These are phyloP conservation scores for Pagrus major DNA, from an alignment of 2,113 vertebrate genomes.

Conservation along the genomic window DNA sequence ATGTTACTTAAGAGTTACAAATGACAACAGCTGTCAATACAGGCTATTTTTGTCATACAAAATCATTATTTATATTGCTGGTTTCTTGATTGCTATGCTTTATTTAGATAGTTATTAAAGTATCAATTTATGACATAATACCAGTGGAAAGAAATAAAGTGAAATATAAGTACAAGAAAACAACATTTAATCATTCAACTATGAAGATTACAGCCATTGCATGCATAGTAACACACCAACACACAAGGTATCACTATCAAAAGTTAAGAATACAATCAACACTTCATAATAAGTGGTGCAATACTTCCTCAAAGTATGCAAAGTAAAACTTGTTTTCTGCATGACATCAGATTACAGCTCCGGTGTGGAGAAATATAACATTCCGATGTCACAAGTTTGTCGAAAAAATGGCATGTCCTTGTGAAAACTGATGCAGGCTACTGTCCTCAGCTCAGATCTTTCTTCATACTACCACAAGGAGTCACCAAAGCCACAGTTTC, in stretches of 20 bases:
- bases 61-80: background rate
- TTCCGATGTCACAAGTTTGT: background rate
- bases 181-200: conserved; percentile 44
- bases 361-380: background rate
- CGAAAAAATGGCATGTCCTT: background rate
- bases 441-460: background rate
- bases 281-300: conserved; percentile 28
- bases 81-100: background rate
- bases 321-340: background rate
- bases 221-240: conserved; percentile 59
- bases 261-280: conserved; percentile 57
- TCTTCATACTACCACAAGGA: background rate
- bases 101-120: background rate
- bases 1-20: no score
- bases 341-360: background rate
- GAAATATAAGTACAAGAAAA: conserved; percentile 35
- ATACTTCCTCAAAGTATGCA: background rate
- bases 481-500: background rate
- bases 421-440: background rate
- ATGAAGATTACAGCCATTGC: conserved; percentile 47
- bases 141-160: background rate
- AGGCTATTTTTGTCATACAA: no score
- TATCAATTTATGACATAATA: background rate
- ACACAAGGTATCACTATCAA: conserved; percentile 49
- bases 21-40: no score